Evolutionary conservation across 2,797 vertebrate species (phyloP).

Genomic region (Chaetodon trifasciatus): DNA sequence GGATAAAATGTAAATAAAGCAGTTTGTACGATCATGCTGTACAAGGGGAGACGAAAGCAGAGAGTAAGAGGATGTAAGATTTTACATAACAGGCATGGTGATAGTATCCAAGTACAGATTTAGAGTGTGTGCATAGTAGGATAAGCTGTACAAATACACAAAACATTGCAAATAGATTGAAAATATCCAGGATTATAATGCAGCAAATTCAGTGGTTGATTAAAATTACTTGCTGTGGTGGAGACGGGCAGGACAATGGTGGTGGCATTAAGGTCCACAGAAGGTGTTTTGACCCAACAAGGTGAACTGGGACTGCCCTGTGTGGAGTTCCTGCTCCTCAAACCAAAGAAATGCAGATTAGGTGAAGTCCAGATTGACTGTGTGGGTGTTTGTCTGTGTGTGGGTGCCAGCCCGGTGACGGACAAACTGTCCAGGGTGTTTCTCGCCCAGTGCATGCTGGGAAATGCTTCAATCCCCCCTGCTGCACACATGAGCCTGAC

Average conservation of each 20-base stretch:
- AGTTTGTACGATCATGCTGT: not conserved
- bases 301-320: not conserved
- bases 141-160: conserved; percentile 30
- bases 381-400: not conserved
- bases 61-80: conserved; percentile 21
- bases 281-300: not conserved
- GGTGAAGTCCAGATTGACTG: not conserved
- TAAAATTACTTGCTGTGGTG: not conserved
- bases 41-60: conserved; percentile 29
- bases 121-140: conserved; percentile 18
- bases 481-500: not conserved
- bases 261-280: not conserved
- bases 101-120: conserved; percentile 27
- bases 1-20: conserved; percentile 5
- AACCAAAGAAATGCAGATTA: not conserved
- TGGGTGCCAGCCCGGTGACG: not conserved
- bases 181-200: conserved; percentile 21
- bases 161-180: conserved; percentile 15
- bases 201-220: conserved; percentile 22
- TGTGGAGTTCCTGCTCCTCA: not conserved
- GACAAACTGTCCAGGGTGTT: not conserved
- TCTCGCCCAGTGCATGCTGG: conserved; percentile 11
- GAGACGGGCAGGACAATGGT: not conserved
- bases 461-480: not conserved
- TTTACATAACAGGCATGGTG: conserved; percentile 51